Evolutionary conservation across 2,797 vertebrate species (phyloP), one percentile per base, ranked within the genome.

Genomic region (Oceanodroma leucorhoa): DNA sequence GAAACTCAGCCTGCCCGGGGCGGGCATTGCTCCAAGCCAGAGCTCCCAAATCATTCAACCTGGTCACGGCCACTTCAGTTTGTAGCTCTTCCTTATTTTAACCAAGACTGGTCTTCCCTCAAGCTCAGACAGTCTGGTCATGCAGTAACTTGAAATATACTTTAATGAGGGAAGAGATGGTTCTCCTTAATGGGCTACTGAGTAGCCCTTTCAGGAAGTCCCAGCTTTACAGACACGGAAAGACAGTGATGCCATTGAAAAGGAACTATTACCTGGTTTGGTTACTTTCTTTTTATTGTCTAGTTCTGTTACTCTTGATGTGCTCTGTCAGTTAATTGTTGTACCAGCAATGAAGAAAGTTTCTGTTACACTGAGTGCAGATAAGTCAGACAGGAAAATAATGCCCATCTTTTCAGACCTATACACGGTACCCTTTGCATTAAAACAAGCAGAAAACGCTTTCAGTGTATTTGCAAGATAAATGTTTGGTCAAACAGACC

Each of bases 281-380:
- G 48, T 70, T 84, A 55, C 30, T 93, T 94, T 50, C 53, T 93
- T 93, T 88, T 71, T 90, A 70, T 65, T 86, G 46, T 89, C 76
- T 53, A 41, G 29, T 60, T 32, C 43, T 89, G 69, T 86, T 83
- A 69, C 12, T 89, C n/a, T 65, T 87, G n/a, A 80, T 32, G 22
- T 46, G 46, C 23, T 46, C 46, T 23, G 38, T 69, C 93, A 83
- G 27, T 83, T 91, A 94, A 92, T 48, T 85, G 51, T 38, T 84
- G 20, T 26, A 87, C 46, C 67, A 64, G 26, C 57, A 79, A 94
- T 32, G 53, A 83, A 65, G n/a, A 90, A 71, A 65, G 29, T 77
- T 95, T 87, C 45, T 88, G 32, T 73, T 46, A 64, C 18, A 41
- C 20, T 34, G 36, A 85, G 12, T 29, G 26, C 9, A 8, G 40